These are phyloP conservation scores for Heliconius hermathena DNA, from an alignment of 1,140 invertebrate species.

Conservation along the genomic window DNA sequence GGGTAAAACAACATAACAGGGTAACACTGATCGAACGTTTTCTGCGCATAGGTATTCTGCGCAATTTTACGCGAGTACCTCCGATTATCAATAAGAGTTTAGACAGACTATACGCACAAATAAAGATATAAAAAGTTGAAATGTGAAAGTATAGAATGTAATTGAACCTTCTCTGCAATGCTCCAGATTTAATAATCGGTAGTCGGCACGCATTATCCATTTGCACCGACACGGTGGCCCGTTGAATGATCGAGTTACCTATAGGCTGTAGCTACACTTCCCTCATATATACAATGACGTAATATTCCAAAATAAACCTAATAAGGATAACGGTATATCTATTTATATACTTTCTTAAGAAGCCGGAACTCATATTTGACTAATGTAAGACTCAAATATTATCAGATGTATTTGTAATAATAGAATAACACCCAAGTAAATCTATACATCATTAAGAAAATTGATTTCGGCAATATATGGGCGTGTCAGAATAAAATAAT, in stretches of 20 bases:
- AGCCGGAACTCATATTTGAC: neutral
- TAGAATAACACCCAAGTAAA: neutral
- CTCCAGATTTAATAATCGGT: slow-evolving; percentile 47
- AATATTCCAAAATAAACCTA: slow-evolving; percentile 79
- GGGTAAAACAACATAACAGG: no score
- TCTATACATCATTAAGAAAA: slow-evolving; percentile 25
- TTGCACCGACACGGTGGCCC: slow-evolving; percentile 33
- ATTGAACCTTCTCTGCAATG: slow-evolving; percentile 27
- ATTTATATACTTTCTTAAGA: slow-evolving; percentile 55
- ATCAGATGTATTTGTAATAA: neutral
- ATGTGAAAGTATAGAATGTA: slow-evolving; percentile 45
- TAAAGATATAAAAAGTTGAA: slow-evolving; percentile 35
- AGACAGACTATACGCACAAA: no score
- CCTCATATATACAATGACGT: slow-evolving; percentile 71
- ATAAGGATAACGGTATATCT: slow-evolving; percentile 62
- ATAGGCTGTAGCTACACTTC: slow-evolving; percentile 49
- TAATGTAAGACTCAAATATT: neutral
- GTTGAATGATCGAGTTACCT: slow-evolving; percentile 32
- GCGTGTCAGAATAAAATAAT: slow-evolving; percentile 65
- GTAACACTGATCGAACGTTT: no score
- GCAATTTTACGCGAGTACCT: no score
- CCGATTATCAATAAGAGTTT: no score
- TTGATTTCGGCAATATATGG: slow-evolving; percentile 57
- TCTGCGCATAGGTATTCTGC: no score
- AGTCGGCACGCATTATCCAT: slow-evolving; percentile 44